Percentiles rank a stretch among this genome's conserved stretches.
phyloP scores from a whole-genome alignment of 2,113 vertebrate species.

The Amphiprion ocellaris region DNA sequence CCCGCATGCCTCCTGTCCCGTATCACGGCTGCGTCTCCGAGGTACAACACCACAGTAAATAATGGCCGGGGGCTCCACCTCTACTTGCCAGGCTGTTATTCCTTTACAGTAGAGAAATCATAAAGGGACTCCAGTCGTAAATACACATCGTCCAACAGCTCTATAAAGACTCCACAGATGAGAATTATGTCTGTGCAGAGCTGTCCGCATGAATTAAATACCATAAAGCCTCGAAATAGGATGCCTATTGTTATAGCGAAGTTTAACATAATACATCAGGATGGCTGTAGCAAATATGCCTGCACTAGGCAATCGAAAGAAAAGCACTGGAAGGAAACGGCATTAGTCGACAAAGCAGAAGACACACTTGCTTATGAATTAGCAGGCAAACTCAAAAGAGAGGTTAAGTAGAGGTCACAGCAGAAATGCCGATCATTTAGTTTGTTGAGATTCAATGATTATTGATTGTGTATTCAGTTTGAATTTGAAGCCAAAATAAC shows the following conservation, averaged over 20 bases:
- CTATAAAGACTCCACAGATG: constrained; percentile 63
- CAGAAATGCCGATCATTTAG: neutral
- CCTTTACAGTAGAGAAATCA: constrained; percentile 76
- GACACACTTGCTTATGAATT: neutral
- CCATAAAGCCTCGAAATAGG: constrained; percentile 62
- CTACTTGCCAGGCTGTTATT: constrained; percentile 68
- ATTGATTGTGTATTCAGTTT: neutral
- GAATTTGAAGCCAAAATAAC: neutral
- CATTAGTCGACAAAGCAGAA: neutral
- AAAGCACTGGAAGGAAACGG: neutral
- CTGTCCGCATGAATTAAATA: constrained; percentile 59
- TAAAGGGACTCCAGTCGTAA: constrained; percentile 69
- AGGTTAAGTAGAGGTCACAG: neutral
- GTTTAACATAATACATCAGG: neutral
- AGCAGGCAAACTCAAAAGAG: neutral
- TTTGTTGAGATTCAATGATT: no score
- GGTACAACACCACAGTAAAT: constrained; percentile 78
- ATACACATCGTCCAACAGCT: constrained; percentile 62
- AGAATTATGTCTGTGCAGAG: constrained; percentile 51
- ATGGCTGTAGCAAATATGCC: constrained; percentile 7
- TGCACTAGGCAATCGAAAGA: neutral
- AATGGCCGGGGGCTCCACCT: constrained; percentile 65
- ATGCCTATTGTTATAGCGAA: constrained; percentile 58
- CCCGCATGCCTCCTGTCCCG: constrained; percentile 75
- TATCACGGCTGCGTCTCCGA: constrained; percentile 73